Percentiles rank a stretch among this genome's conserved stretches.
These are phyloP conservation scores for Atherinomorus stipes DNA, from an alignment of 2,113 vertebrate species.

Conservation along the genomic window DNA sequence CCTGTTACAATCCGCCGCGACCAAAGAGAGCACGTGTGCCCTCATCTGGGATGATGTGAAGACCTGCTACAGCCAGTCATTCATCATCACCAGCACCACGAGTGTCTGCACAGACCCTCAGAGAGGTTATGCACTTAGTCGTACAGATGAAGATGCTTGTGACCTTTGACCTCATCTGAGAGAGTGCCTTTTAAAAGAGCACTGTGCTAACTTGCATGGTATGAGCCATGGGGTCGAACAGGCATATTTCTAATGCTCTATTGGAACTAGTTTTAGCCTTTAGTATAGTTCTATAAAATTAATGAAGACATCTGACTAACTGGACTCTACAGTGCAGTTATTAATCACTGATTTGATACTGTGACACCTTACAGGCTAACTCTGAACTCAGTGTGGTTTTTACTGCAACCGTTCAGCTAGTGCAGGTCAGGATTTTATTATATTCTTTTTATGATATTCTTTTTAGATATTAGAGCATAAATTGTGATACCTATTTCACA, in stretches of 20 bases:
- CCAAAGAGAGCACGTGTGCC: slow-evolving; percentile 47
- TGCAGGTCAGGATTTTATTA: too few relatives aligned
- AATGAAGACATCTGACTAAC: background rate
- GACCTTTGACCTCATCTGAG: slow-evolving; percentile 49
- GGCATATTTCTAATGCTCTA: background rate
- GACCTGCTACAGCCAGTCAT: slow-evolving; percentile 46
- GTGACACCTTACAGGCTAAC: background rate
- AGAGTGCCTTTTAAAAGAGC: slow-evolving; percentile 17
- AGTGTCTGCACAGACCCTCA: slow-evolving; percentile 15
- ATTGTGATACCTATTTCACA: too few relatives aligned
- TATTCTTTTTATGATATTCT: too few relatives aligned
- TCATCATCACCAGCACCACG: slow-evolving; percentile 47
- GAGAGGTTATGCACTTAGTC: slow-evolving; percentile 2
- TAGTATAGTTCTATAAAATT: background rate
- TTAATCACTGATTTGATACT: background rate
- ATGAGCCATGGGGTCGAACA: slow-evolving; percentile 15
- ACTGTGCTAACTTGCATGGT: slow-evolving; percentile 29
- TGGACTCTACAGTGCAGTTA: background rate
- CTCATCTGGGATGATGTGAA: slow-evolving; percentile 12
- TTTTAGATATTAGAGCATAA: too few relatives aligned
- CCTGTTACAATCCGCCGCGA: slow-evolving; percentile 32
- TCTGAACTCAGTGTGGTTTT: too few relatives aligned
- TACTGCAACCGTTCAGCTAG: too few relatives aligned
- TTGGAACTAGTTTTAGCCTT: background rate
- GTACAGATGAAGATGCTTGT: slow-evolving; percentile 42